phyloP scores from a whole-genome alignment of 64 coral and sea anemone genomes.

The Anthopleura sola region DNA sequence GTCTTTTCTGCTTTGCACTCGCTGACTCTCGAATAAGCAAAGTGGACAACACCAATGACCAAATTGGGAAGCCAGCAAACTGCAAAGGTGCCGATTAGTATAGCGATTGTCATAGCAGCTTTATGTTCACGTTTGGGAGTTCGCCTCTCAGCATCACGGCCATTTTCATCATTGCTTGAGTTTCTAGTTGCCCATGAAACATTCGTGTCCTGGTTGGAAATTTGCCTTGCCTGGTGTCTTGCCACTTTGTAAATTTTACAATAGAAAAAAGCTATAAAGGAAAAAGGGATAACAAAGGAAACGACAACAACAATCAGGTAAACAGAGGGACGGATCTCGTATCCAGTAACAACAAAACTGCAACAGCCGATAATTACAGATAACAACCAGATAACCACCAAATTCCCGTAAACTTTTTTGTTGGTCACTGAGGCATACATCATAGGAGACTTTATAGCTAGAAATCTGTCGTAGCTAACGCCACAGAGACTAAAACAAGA shows the following conservation, averaged over 20 bases:
- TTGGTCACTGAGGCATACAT: neutral
- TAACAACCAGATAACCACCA: neutral
- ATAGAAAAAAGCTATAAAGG: too few relatives aligned
- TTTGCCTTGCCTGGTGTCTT: neutral
- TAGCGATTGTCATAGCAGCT: constrained; percentile 4
- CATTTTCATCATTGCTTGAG: neutral
- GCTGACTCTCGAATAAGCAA: neutral
- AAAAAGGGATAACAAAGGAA: too few relatives aligned
- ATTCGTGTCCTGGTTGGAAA: neutral
- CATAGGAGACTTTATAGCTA: neutral
- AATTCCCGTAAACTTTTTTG: neutral
- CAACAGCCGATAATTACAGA: neutral
- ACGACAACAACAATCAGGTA: neutral
- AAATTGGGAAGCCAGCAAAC: constrained; percentile 21
- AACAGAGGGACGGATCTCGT: neutral
- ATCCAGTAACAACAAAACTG: neutral
- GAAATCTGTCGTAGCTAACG: neutral
- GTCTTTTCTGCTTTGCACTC: constrained; percentile 1
- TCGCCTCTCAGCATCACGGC: neutral
- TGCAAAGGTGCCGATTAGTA: neutral
- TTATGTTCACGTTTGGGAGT: neutral
- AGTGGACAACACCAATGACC: constrained; percentile 9
- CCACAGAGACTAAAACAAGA: neutral
- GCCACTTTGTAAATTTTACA: too few relatives aligned
- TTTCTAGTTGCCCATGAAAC: neutral